Evolutionary conservation across 2,888 invertebrate species (phyloP).

Genomic region (Megaustenia siamemsis): DNA sequence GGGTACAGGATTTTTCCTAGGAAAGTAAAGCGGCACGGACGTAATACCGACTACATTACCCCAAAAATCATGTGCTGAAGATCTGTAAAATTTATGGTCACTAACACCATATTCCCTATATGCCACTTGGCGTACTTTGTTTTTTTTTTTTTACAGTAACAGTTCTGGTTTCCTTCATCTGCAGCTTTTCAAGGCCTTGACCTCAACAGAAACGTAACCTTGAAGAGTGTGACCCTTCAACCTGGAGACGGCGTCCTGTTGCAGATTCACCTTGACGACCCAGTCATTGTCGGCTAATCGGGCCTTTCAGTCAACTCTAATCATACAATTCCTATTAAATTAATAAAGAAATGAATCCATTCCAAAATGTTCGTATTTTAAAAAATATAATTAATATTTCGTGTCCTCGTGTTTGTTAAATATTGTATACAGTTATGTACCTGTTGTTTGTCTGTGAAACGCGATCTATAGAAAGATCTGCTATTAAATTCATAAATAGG

Average conservation of each 20-base stretch:
- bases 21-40: background rate
- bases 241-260: slow-evolving; percentile 10
- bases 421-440: no score
- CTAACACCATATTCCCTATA: background rate
- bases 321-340: background rate
- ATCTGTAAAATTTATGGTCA: no score
- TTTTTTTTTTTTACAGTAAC: no score
- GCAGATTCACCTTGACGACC: background rate
- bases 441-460: no score
- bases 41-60: background rate
- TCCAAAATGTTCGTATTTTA: background rate
- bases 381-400: no score
- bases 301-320: background rate
- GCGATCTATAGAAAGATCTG: no score
- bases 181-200: background rate
- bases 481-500: no score
- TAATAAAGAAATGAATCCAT: background rate
- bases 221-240: background rate
- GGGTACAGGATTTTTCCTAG: background rate
- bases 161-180: background rate
- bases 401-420: no score
- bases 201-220: background rate
- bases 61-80: background rate
- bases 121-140: no score
- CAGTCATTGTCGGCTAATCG: background rate